A percentile compares a stretch with the other conserved stretches of the same genome.
Evolutionary conservation across 2,888 invertebrate genomes (phyloP).

Genomic region (Scaptomyza flava): DNA sequence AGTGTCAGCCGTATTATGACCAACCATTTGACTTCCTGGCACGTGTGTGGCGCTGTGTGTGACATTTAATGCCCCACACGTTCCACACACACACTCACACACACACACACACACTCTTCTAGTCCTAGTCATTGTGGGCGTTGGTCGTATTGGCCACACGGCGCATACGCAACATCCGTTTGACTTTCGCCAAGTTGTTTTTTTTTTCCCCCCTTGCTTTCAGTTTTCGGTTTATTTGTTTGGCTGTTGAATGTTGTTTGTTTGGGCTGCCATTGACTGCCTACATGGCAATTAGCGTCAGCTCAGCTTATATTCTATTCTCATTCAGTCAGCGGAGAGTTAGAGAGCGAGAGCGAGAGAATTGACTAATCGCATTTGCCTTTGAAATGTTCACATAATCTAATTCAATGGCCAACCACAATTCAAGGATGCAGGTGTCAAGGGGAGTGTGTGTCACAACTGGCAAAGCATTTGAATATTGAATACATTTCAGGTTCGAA

Average conservation of each 20-base stretch:
- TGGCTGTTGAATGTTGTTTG: slow-evolving; percentile 38
- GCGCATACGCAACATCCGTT: slow-evolving; percentile 73
- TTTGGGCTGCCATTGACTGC: slow-evolving; percentile 31
- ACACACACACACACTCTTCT: not conserved
- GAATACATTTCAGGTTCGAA: slow-evolving; percentile 4
- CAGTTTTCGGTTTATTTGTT: slow-evolving; percentile 13
- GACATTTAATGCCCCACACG: slow-evolving; percentile 73
- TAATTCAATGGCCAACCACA: slow-evolving; percentile 16
- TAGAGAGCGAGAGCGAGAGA: not conserved
- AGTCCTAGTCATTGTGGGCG: slow-evolving; percentile 45
- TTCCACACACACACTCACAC: slow-evolving; percentile 11
- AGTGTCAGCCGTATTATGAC: slow-evolving; percentile 77
- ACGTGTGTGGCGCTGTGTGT: slow-evolving; percentile 65
- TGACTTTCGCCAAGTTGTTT: slow-evolving; percentile 35
- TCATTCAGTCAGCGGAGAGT: slow-evolving; percentile 16
- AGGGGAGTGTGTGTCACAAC: slow-evolving; percentile 6
- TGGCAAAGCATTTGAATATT: slow-evolving; percentile 4
- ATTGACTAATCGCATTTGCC: slow-evolving; percentile 15
- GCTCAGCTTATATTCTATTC: slow-evolving; percentile 35
- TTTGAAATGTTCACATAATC: slow-evolving; percentile 11
- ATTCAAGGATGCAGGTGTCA: slow-evolving; percentile 28
- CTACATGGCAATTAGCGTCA: slow-evolving; percentile 52
- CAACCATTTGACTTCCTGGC: slow-evolving; percentile 81
- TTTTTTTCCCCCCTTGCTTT: slow-evolving; percentile 1
- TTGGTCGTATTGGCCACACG: slow-evolving; percentile 57